Evolutionary conservation across 2,888 invertebrate species (phyloP).

Genomic region (Philaethria dido): DNA sequence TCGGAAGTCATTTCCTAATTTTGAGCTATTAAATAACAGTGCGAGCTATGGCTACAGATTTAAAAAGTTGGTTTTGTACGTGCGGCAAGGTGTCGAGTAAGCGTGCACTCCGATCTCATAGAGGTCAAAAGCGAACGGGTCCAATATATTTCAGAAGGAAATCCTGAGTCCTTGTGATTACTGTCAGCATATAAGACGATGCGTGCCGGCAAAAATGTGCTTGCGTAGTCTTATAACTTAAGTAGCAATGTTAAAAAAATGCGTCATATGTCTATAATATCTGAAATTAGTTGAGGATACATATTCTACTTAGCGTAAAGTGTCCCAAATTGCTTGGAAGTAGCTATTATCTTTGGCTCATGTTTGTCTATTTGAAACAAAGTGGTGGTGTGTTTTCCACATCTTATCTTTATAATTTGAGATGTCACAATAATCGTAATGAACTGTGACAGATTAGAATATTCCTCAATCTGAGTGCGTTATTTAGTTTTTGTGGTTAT

Average conservation of each 20-base stretch:
- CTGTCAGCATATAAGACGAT: constrained; percentile 71
- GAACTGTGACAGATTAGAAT: no score
- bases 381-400: no score
- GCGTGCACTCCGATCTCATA: constrained; percentile 61
- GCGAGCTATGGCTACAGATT: constrained; percentile 34
- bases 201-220: constrained; percentile 67
- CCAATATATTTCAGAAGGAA: constrained; percentile 64
- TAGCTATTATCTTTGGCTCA: no score
- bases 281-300: no score
- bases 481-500: no score
- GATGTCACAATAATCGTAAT: no score
- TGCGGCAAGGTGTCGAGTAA: constrained; percentile 43
- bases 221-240: constrained; percentile 20
- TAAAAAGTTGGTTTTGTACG: constrained; percentile 32
- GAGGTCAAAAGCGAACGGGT: constrained; percentile 62
- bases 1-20: not conserved
- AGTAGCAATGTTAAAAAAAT: not conserved
- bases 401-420: no score
- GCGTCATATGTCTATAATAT: no score
- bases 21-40: not conserved
- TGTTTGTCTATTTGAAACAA: no score
- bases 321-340: no score
- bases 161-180: constrained; percentile 70
- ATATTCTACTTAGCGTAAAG: no score
- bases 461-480: no score